Base-by-base conservation (phyloP, 23 tunicate species). In the Clavelina lepadiformis region DNA sequence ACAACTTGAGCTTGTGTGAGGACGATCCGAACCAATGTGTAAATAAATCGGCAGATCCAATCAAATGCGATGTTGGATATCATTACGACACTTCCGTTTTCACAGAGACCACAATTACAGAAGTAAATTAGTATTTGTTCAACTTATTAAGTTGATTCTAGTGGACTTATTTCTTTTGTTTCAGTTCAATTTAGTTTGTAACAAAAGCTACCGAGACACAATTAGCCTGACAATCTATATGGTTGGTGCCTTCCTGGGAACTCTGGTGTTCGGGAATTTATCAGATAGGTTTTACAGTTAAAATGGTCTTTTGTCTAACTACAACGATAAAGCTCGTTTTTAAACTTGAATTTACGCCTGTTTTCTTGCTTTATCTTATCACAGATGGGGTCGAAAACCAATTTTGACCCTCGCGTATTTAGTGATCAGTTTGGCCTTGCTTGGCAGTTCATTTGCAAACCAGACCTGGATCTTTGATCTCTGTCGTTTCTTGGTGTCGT, bases 311-410 rank as follows among this genome's bases (percentile, higher is more conserved):
- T n/a, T n/a, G n/a, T n/a, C n/a, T n/a, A n/a, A n/a, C n/a, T n/a
- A n/a, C n/a, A n/a, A n/a, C n/a, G n/a, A n/a, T n/a, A n/a, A n/a
- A n/a, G n/a, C n/a, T n/a, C n/a, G n/a, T n/a, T n/a, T n/a, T n/a
- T n/a, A n/a, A n/a, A n/a, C n/a, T n/a, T n/a, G n/a, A n/a, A n/a
- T n/a, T n/a, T n/a, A n/a, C n/a, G n/a, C n/a, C n/a, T n/a, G n/a
- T n/a, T n/a, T n/a, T n/a, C n/a, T n/a, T n/a, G n/a, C n/a, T n/a
- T n/a, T n/a, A n/a, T n/a, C n/a, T n/a, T n/a, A n/a, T n/a, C n/a
- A n/a, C n/a, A 83, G 91, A 47, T 50, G 46, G n/a, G 91, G 91
- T 5, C 56, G 91, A 24, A 75, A 75, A 51, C 41, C 56, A 3
- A 75, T 69, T 7, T 60, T 83, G 67, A 41, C 68, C 28, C 18